Evolutionary conservation across 2,113 vertebrate genomes (phyloP), one percentile per base, ranked within the genome.

Genomic region (Oreotragus oreotragus): DNA sequence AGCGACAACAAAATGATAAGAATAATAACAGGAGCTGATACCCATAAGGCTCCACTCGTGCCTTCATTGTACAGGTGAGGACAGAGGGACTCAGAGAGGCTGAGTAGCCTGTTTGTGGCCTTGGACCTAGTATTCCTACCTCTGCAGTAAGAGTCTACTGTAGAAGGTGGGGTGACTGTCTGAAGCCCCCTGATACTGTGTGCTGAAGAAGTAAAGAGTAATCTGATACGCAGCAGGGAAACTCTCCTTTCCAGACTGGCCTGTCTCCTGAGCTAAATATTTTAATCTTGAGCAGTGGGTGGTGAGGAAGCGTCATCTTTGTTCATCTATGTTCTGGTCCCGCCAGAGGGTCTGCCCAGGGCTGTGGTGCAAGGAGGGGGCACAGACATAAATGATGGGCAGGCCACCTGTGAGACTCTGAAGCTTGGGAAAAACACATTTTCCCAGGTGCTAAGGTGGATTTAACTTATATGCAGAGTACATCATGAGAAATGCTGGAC

Each of bases 281-380:
- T 76, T 51, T 23, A 9, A 12, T 85, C 77, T 25, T 15, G 60
- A 80, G 90, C 55, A 64, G 21, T 2, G 6, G 4, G 27, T 27
- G 2, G 27, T 49, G 21, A 30, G 23, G 43, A 30, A 4, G 17
- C 25, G 0, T 19, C 16, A 6, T 51, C 47, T 80, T 51, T n/a
- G 30, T 51, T 80, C 12, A 57, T 51, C 47, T 36, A 5, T 81
- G 57, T 73, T 64, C 53, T 25, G 47, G 43, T 60, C 55, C 36
- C 1, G 8, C 19, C 13, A 28, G 27, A 79, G 73, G 55, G 21
- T 58, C 79, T 64, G n/a, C 62, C 47, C 16, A 5, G 70, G 60
- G 25, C 58, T 8, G 3, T 17, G 21, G 25, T 2, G 39, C 3
- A 5, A 9, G 11, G 7, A 43, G 15, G 2, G 47, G 57, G 4